Conservation (phyloP, 1,140 invertebrate genomes). For the Psilanteris sp. region DNA sequence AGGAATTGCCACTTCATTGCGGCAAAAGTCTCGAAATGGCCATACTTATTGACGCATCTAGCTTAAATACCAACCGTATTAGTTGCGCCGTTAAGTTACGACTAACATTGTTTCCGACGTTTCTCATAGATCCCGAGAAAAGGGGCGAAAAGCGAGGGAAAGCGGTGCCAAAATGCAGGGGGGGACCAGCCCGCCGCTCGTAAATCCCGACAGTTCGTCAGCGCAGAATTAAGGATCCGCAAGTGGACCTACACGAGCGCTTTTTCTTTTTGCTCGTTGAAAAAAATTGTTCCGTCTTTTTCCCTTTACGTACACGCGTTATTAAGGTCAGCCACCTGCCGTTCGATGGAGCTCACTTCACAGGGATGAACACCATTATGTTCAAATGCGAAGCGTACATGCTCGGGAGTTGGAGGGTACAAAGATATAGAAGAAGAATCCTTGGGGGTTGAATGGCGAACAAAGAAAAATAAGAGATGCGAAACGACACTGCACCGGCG, state of each 20-base stretch:
- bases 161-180: neutral
- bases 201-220: conserved; percentile 39
- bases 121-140: conserved; percentile 35
- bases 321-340: conserved; percentile 80
- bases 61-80: conserved; percentile 57
- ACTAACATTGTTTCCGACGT: conserved; percentile 42
- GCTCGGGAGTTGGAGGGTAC: conserved; percentile 33
- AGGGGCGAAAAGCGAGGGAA: conserved; percentile 5
- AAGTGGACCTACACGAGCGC: conserved; percentile 30
- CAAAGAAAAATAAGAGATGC: conserved; percentile 79
- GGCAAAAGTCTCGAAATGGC: conserved; percentile 21
- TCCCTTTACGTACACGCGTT: conserved; percentile 68
- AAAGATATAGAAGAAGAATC: conserved; percentile 60
- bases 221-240: conserved; percentile 4
- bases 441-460: conserved; percentile 70
- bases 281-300: conserved; percentile 33
- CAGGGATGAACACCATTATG: conserved; percentile 76
- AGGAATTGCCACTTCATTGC: conserved; percentile 51
- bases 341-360: conserved; percentile 77
- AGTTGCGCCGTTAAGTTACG: conserved; percentile 55
- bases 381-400: conserved; percentile 55
- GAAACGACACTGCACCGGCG: conserved; percentile 67
- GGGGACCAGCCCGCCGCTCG: neutral
- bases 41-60: conserved; percentile 51
- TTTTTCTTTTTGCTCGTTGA: conserved; percentile 19